Evolutionary conservation across 1,140 invertebrate species (phyloP).

Genomic region (Antheraea mylitta): DNA sequence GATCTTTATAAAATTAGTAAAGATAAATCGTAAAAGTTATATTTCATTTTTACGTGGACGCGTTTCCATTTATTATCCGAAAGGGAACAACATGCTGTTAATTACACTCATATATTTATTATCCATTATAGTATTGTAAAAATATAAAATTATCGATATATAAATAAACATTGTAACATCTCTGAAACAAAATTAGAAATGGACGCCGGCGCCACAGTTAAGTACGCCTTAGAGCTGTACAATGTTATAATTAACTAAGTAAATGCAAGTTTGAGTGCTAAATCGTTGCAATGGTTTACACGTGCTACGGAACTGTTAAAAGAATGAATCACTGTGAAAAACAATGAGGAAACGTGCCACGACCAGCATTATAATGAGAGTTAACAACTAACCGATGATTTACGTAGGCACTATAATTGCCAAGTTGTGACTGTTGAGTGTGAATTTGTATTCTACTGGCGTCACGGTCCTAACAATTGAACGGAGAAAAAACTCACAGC

Average conservation of each 20-base stretch:
- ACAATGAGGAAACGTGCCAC: slow-evolving; percentile 39
- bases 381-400: background rate
- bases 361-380: slow-evolving; percentile 28
- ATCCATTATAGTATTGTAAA: no score
- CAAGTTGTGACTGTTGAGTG: background rate
- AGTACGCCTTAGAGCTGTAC: background rate
- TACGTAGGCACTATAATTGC: background rate
- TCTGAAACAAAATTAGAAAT: background rate
- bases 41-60: no score
- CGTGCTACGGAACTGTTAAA: slow-evolving; percentile 20
- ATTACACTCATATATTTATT: no score
- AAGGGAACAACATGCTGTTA: no score
- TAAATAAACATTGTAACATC: background rate
- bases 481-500: background rate
- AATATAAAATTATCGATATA: background rate
- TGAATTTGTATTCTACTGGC: slow-evolving; percentile 2
- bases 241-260: background rate
- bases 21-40: no score
- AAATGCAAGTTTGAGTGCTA: slow-evolving; percentile 8
- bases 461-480: slow-evolving; percentile 13
- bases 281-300: slow-evolving; percentile 14
- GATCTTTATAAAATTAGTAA: no score
- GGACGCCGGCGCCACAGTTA: background rate
- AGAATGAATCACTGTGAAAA: slow-evolving; percentile 32
- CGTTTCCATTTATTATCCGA: no score